Evolutionary conservation across 2,888 invertebrate genomes (phyloP), one percentile per base, ranked within the genome.

Genomic region (Oligia latruncula): DNA sequence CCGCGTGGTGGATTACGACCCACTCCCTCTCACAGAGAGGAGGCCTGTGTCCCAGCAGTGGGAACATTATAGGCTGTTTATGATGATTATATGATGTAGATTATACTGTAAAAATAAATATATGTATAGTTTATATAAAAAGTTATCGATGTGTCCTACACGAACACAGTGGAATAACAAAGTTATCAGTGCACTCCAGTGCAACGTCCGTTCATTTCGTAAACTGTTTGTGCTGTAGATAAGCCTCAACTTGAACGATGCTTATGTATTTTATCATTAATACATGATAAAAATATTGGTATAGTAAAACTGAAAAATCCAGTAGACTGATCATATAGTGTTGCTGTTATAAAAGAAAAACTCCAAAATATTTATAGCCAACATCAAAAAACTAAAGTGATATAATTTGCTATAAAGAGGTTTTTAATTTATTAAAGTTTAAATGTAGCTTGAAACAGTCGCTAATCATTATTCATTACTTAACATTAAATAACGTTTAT

Each of bases 161-260:
- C 68, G 35, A 62, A 67, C 70, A 76, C 83, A 80, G 66, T n/a
- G 73, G 60, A 74, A 78, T 68, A 81, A 86, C 88, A 90, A 91
- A 92, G 91, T 93, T 92, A 93, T 93, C 93, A 89, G 83, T 86
- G 89, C 89, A 85, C 67, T 74, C 64, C 87, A 80, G 92, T 90
- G 92, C 92, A 92, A 88, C 83, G 91, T 82, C 90, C 91, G 85
- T 80, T 77, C 81, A 77, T 88, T 89, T 89, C 78, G 86, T 87
- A 83, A 87, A 81, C 75, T 82, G 80, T 84, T 78, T 84, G 75
- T 70, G 46, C 46, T 74, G 67, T 6, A 82, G 88, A 89, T 89
- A 89, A 89, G 74, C 72, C 46, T 4, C 35, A 35, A 74, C 71
- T 75, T 71, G 35, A 77, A 68, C 65, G 20, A 58, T 60, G 20